These are phyloP conservation scores for Choristoneura fumiferana DNA, from an alignment of 1,140 invertebrate genomes.

Conservation along the genomic window DNA sequence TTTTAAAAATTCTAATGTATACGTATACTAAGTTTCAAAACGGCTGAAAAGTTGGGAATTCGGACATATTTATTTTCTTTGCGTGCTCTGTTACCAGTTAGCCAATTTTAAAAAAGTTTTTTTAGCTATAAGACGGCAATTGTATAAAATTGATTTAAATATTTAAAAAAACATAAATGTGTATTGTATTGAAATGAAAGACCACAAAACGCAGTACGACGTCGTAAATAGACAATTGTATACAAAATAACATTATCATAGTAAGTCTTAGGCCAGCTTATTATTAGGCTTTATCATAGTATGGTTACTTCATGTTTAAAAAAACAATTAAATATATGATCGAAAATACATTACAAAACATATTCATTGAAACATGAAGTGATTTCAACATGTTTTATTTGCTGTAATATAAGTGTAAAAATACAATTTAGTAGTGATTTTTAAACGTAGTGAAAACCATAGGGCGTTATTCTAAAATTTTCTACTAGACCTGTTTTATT, in stretches of 20 bases:
- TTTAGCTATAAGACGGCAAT: too few species aligned
- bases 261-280: conserved; percentile 33
- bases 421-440: conserved; percentile 39
- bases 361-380: conserved; percentile 29
- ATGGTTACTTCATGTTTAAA: conserved; percentile 28
- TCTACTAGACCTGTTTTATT: not conserved
- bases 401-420: conserved; percentile 38
- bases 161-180: not conserved
- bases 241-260: conserved; percentile 4
- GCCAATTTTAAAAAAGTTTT: too few species aligned
- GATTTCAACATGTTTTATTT: conserved; percentile 23
- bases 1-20: too few species aligned
- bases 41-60: too few species aligned
- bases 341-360: too few species aligned
- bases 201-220: not conserved
- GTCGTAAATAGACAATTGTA: not conserved
- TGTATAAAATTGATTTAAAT: not conserved
- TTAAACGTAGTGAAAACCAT: conserved; percentile 31
- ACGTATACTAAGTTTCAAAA: too few species aligned
- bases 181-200: not conserved
- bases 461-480: not conserved
- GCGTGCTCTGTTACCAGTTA: too few species aligned
- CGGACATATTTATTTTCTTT: too few species aligned
- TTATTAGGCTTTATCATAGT: conserved; percentile 29
- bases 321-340: not conserved